Percentiles rank a stretch among this genome's conserved stretches.
These are phyloP conservation scores for Sisyra nigra DNA, from an alignment of 2,888 invertebrate genomes.

Conservation along the genomic window DNA sequence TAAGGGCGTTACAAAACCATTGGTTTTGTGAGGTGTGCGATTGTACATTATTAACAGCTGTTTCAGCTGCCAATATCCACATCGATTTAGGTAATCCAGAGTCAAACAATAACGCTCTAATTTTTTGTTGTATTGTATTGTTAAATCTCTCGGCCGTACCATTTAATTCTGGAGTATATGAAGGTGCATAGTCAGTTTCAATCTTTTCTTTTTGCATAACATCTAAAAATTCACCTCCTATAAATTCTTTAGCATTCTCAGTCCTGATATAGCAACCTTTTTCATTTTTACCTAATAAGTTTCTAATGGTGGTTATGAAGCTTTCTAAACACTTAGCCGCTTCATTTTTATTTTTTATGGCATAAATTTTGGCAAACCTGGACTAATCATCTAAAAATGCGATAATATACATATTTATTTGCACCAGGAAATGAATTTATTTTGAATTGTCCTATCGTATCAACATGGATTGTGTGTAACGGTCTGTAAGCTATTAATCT, in stretches of 20 bases:
- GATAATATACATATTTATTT: conserved; percentile 13
- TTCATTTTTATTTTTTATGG: conserved; percentile 13
- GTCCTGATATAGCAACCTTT: conserved; percentile 16
- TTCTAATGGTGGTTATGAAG: conserved; percentile 13
- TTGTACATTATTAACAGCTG: conserved; percentile 14
- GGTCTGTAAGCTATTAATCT: conserved; percentile 11
- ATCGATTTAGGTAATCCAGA: conserved; percentile 12
- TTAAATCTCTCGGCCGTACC: conserved; percentile 13
- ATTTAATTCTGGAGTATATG: conserved; percentile 13
- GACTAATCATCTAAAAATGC: conserved; percentile 15
- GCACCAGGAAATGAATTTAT: conserved; percentile 12
- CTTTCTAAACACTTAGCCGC: conserved; percentile 13
- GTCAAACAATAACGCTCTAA: conserved; percentile 12
- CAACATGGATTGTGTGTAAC: conserved; percentile 14
- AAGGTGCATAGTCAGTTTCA: neutral
- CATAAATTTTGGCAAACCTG: conserved; percentile 13
- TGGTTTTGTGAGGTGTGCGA: conserved; percentile 12
- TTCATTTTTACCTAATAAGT: conserved; percentile 13
- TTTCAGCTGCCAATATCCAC: conserved; percentile 14
- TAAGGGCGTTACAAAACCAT: conserved; percentile 9
- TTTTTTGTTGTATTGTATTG: conserved; percentile 10
- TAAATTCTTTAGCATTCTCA: conserved; percentile 14
- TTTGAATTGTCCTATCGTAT: conserved; percentile 13
- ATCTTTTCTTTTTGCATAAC: conserved; percentile 12
- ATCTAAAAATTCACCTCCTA: conserved; percentile 12